Evolutionary conservation across 2,113 vertebrate species (phyloP), one percentile per base, ranked within the genome.

Genomic region (Melanerpes formicivorus): DNA sequence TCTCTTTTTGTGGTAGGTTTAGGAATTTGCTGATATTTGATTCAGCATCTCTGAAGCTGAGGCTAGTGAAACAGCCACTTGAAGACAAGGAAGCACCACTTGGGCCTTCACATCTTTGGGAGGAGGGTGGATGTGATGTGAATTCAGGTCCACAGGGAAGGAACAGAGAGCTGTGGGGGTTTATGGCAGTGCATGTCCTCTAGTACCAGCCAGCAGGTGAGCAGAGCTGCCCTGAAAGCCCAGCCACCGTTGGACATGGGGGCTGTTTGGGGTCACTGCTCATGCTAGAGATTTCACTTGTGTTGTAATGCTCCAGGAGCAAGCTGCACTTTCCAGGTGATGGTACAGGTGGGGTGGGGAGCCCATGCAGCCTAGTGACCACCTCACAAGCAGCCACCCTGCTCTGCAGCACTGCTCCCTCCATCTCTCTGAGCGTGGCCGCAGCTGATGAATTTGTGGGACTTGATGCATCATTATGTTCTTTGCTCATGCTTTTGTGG

Each of bases 91-190:
- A 27, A 69, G 30, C 5, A 3, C 58, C 0, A 0, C 65, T 75
- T 0, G 0, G 65, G 44, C 77, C 56, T 81, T 1, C 0, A 40
- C 0, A 0, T n/a, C 1, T 6, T 18, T 3, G 7, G 23, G 66
- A 73, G 59, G 37, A 79, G 54, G 18, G 16, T 52, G 32, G 21
- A 52, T 1, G 1, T n/a, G 27, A 10, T 42, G 23, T 67, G 46
- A n/a, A 69, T 73, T 83, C 1, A 3, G 25, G 46, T 69, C 46
- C 6, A 4, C 29, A 40, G 44, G 71, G 66, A 44, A 62, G 52
- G 34, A 84, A 32, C 25, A 44, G 50, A 44, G 46, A 34, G 37
- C 27, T 4, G 10, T 1, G 9, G 42, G 34, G 8, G 5, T 63
- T 78, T 2, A 2, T 4, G 23, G 69, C 23, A 5, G 29, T 4